These are phyloP conservation scores for Eumeta japonica DNA, from an alignment of 1,140 invertebrate genomes.

Conservation along the genomic window DNA sequence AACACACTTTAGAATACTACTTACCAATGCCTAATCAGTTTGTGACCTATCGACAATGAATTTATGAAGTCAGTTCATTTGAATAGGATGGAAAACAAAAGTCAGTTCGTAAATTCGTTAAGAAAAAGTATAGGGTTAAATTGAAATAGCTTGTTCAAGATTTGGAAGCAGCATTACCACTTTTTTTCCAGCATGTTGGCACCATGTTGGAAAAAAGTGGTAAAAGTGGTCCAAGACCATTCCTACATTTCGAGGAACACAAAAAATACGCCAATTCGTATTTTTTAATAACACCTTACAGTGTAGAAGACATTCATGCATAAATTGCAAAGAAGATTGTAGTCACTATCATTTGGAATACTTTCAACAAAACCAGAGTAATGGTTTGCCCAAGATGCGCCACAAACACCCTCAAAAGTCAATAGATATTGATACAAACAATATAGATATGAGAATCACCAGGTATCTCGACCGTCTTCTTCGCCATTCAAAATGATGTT, in stretches of 20 bases:
- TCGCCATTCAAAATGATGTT: not conserved
- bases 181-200: slow-evolving; percentile 12
- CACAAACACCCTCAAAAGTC: not conserved
- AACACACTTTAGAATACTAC: slow-evolving; percentile 8
- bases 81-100: slow-evolving; percentile 11
- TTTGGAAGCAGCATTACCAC: slow-evolving; percentile 10
- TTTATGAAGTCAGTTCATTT: slow-evolving; percentile 10
- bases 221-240: too few species aligned
- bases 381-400: not conserved
- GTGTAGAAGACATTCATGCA: slow-evolving; percentile 15
- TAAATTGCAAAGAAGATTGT: slow-evolving; percentile 10
- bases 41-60: slow-evolving; percentile 10
- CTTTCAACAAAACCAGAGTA: too few species aligned
- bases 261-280: too few species aligned
- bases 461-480: not conserved
- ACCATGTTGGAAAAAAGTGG: too few species aligned
- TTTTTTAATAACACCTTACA: slow-evolving; percentile 11
- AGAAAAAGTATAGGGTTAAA: slow-evolving; percentile 11
- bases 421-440: too few species aligned
- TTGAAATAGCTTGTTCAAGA: slow-evolving; percentile 10
- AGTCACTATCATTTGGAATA: slow-evolving; percentile 7
- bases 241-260: too few species aligned
- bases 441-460: too few species aligned
- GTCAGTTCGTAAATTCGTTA: slow-evolving; percentile 12
- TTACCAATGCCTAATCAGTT: slow-evolving; percentile 6